Percentiles rank a stretch among this genome's conserved stretches.
These are phyloP conservation scores for Erebia epiphron DNA, from an alignment of 2,888 invertebrate genomes.

Conservation along the genomic window DNA sequence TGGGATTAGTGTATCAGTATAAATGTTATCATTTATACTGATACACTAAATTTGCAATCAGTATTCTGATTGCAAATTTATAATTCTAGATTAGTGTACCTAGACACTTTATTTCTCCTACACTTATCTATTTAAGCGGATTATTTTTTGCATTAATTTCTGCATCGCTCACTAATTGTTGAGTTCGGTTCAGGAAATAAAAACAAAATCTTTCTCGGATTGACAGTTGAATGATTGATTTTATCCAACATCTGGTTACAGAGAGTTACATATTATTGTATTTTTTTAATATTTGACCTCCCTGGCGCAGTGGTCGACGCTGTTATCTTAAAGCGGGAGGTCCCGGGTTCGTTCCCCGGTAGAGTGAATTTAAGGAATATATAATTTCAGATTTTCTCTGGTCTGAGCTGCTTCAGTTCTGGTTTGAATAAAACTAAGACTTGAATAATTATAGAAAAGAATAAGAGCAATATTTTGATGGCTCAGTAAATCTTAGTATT, in stretches of 20 bases:
- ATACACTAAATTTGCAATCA: no score
- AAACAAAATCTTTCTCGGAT: constrained; percentile 5
- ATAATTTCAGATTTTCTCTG: no score
- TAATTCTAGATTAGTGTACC: constrained; percentile 2
- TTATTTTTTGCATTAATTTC: background rate
- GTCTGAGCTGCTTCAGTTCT: no score
- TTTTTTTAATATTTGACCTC: no score
- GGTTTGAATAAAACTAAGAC: no score
- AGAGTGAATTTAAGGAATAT: no score
- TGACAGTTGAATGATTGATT: constrained; percentile 12
- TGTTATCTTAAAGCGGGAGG: no score
- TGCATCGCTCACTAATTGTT: background rate
- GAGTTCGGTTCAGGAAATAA: constrained; percentile 12
- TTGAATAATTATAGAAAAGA: no score
- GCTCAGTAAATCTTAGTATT: background rate
- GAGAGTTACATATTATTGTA: background rate
- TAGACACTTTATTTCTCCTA: background rate
- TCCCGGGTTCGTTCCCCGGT: no score
- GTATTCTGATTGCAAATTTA: background rate
- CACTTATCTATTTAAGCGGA: background rate
- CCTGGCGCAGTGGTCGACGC: background rate
- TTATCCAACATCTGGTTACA: background rate
- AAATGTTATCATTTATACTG: no score
- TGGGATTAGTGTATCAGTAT: background rate
- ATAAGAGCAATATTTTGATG: background rate